Evolutionary conservation across 2,797 vertebrate genomes (phyloP).

Genomic region (Sebastes vulpes): DNA sequence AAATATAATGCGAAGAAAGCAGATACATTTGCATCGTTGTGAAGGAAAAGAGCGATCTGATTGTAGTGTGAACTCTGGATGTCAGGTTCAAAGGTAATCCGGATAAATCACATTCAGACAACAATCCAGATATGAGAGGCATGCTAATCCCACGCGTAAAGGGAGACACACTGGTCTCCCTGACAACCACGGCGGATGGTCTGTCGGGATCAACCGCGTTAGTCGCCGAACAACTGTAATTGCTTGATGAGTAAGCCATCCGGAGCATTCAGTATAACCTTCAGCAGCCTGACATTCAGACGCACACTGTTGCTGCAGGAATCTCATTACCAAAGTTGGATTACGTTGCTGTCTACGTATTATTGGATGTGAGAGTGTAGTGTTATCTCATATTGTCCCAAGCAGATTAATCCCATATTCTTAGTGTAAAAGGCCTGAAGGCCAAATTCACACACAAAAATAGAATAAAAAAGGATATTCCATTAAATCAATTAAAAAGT

Average conservation of each 20-base stretch:
- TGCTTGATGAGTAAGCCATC: slow-evolving; percentile 54
- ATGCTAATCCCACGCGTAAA: slow-evolving; percentile 28
- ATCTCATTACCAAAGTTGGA: slow-evolving; percentile 59
- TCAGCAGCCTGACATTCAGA: slow-evolving; percentile 57
- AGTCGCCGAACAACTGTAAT: slow-evolving; percentile 42
- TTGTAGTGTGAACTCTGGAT: slow-evolving; percentile 24
- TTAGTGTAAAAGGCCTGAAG: neutral
- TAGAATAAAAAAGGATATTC: neutral
- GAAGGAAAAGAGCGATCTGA: slow-evolving; percentile 31
- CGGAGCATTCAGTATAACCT: slow-evolving; percentile 45
- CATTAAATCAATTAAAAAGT: neutral
- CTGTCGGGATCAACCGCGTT: slow-evolving; percentile 39
- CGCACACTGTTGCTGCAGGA: slow-evolving; percentile 38
- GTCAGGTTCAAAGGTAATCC: slow-evolving; percentile 63
- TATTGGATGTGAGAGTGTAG: slow-evolving; percentile 23
- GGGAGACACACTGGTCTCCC: slow-evolving; percentile 39
- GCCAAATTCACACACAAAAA: slow-evolving; percentile 3
- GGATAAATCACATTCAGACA: slow-evolving; percentile 51
- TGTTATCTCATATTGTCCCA: slow-evolving; percentile 47
- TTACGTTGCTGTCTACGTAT: slow-evolving; percentile 42
- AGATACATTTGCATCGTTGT: neutral
- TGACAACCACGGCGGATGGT: slow-evolving; percentile 55
- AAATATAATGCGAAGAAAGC: neutral
- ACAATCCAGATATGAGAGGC: slow-evolving; percentile 49
- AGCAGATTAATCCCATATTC: slow-evolving; percentile 9